phyloP scores from a whole-genome alignment of 2,113 vertebrate species.

The Crotalus helleri region DNA sequence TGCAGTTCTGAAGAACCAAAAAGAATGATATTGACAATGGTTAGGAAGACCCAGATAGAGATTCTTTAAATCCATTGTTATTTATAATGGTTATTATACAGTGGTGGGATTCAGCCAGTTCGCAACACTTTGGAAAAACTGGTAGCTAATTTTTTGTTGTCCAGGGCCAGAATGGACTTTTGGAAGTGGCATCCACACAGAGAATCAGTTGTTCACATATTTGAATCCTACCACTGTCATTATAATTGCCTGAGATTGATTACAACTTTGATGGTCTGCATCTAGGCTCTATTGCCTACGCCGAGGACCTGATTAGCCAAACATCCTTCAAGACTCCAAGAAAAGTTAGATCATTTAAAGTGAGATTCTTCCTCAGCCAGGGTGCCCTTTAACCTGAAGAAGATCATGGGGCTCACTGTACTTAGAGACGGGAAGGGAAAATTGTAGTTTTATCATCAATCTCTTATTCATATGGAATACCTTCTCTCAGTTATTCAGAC shows the following conservation, averaged over 20 bases:
- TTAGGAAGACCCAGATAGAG: neutral
- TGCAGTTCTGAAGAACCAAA: neutral
- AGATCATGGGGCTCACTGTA: neutral
- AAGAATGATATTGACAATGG: neutral
- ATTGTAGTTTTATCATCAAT: neutral
- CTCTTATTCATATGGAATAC: neutral
- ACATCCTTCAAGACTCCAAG: neutral
- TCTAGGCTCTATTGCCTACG: too few species aligned
- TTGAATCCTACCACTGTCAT: neutral
- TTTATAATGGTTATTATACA: neutral
- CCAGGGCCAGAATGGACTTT: too few species aligned
- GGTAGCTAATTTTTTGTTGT: too few species aligned
- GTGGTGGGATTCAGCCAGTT: too few species aligned
- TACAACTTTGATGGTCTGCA: neutral
- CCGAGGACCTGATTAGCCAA: neutral
- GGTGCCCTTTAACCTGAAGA: too few species aligned
- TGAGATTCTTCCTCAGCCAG: neutral
- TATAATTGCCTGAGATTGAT: neutral
- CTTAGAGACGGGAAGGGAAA: neutral
- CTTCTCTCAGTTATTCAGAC: neutral
- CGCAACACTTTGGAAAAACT: too few species aligned
- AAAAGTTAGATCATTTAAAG: neutral
- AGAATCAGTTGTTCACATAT: too few species aligned
- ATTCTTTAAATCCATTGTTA: neutral
- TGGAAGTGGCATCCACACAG: too few species aligned